These are phyloP conservation scores for Probosciger aterrimus DNA, from an alignment of 2,113 vertebrate genomes.

Conservation along the genomic window DNA sequence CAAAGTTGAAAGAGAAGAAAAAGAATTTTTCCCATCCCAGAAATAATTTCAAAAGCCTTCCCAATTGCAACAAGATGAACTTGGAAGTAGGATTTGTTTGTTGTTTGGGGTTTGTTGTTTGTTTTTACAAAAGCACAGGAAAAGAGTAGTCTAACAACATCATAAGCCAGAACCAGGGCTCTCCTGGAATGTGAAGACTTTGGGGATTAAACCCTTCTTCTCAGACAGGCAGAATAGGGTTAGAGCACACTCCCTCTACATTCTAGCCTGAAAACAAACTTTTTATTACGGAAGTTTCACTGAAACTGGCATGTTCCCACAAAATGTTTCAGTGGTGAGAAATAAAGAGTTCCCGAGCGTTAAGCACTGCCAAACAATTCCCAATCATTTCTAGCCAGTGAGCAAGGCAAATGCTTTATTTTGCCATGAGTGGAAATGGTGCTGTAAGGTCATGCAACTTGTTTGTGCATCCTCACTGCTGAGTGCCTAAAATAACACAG, in stretches of 20 bases:
- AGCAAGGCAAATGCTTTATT: neutral
- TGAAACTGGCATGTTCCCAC: conserved; percentile 45
- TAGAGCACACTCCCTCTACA: neutral
- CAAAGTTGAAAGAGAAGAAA: conserved; percentile 26
- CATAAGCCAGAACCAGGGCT: neutral
- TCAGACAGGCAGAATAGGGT: neutral
- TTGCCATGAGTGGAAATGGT: neutral
- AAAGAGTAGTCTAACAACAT: neutral
- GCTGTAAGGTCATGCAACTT: neutral
- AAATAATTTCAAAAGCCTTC: neutral
- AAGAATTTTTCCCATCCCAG: conserved; percentile 20
- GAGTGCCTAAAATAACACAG: neutral
- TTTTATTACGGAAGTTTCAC: conserved; percentile 30
- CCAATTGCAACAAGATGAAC: neutral
- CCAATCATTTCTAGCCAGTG: neutral
- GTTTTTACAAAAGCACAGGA: neutral
- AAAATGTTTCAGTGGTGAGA: conserved; percentile 45
- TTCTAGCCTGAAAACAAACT: conserved; percentile 5
- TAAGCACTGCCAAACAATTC: conserved; percentile 14
- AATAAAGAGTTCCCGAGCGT: conserved; percentile 28
- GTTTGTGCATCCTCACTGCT: neutral
- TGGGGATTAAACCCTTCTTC: neutral
- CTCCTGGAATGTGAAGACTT: neutral
- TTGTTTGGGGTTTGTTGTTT: neutral
- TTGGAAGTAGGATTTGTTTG: neutral